Conservation (phyloP, 1,140 invertebrate species). For the Neodiprion lecontei region DNA sequence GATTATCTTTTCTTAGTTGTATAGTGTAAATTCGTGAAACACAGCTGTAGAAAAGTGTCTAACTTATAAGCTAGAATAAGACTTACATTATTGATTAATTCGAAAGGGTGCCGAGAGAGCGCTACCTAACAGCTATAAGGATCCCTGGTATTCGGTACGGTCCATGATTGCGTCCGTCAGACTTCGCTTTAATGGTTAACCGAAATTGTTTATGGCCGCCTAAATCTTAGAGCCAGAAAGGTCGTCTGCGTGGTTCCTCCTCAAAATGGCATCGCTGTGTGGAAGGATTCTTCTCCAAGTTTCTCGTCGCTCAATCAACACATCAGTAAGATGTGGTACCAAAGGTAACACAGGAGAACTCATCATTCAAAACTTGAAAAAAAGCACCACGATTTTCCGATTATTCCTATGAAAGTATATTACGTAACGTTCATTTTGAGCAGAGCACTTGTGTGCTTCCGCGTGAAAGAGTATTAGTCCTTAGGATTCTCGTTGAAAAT, state of each 20-base stretch:
- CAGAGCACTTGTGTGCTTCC: constrained; percentile 9
- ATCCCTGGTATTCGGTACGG: too few species aligned
- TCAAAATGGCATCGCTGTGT: constrained; percentile 68
- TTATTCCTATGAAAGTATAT: not conserved
- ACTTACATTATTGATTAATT: too few species aligned
- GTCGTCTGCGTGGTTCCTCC: not conserved
- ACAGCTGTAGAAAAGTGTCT: too few species aligned
- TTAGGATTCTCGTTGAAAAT: constrained; percentile 16
- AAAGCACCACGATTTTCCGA: not conserved
- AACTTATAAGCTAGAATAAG: too few species aligned
- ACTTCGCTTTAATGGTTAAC: not conserved
- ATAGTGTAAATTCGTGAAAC: too few species aligned
- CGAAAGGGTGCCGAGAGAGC: too few species aligned
- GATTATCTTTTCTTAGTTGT: too few species aligned
- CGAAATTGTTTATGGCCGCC: not conserved
- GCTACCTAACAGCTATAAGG: too few species aligned
- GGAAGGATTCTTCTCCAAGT: constrained; percentile 59
- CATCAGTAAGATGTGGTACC: constrained; percentile 49
- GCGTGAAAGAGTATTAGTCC: not conserved
- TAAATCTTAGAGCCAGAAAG: not conserved
- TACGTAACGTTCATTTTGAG: not conserved
- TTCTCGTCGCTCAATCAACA: constrained; percentile 60
- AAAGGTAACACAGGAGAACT: constrained; percentile 52
- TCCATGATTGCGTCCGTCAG: too few species aligned
- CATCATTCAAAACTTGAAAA: constrained; percentile 7